Percentiles rank a stretch among this genome's conserved stretches.
These are phyloP conservation scores for Poecilobothrus nobilitatus DNA, from an alignment of 2,888 invertebrate genomes.

Conservation along the genomic window DNA sequence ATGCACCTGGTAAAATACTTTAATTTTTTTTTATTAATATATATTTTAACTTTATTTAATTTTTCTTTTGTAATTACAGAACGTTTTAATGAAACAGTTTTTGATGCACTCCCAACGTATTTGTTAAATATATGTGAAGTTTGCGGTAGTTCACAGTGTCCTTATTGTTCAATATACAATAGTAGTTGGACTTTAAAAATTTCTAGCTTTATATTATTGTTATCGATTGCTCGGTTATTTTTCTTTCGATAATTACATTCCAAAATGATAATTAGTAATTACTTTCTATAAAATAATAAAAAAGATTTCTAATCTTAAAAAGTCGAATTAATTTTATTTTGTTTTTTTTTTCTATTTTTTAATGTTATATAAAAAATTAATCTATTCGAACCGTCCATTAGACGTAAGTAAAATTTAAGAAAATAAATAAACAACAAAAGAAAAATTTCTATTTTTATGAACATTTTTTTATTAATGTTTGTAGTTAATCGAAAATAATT, in stretches of 20 bases:
- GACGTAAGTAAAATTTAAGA: not conserved
- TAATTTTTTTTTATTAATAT: conserved; percentile 10
- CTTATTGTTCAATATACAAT: conserved; percentile 83
- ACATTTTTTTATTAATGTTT: too few species aligned
- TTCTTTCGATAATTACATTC: not conserved
- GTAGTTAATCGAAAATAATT: too few species aligned
- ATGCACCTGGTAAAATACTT: conserved; percentile 73
- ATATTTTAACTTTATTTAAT: conserved; percentile 11
- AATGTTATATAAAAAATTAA: not conserved
- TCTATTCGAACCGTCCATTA: not conserved
- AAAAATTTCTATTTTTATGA: too few species aligned
- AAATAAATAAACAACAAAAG: too few species aligned
- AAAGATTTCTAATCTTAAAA: not conserved
- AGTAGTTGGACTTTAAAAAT: not conserved
- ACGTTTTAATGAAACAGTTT: conserved; percentile 85
- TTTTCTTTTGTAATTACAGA: conserved; percentile 49
- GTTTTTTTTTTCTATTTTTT: not conserved
- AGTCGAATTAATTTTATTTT: not conserved
- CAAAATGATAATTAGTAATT: not conserved
- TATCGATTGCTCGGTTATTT: not conserved
- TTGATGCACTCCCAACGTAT: conserved; percentile 78
- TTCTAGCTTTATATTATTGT: not conserved
- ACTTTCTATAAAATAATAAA: too few species aligned
- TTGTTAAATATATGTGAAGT: conserved; percentile 87
- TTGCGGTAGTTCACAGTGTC: conserved; percentile 89